Conservation (phyloP, 2,888 invertebrate genomes). For the Nipponacmea schrenckii region DNA sequence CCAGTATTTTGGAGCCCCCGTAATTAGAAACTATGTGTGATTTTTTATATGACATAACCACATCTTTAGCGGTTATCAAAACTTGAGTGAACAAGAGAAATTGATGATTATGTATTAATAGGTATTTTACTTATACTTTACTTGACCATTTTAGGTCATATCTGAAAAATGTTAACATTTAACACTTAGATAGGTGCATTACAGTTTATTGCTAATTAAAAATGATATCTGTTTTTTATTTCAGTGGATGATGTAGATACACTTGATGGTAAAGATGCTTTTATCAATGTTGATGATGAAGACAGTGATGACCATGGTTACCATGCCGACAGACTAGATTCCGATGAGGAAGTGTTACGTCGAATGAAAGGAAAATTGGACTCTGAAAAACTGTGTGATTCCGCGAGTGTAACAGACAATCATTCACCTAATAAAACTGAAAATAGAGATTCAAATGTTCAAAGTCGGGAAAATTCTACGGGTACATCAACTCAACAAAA, state of each 20-base stretch:
- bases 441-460: not conserved
- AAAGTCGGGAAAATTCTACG: not conserved
- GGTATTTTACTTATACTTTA: too few relatives aligned
- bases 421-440: conserved; percentile 4
- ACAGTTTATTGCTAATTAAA: too few relatives aligned
- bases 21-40: too few relatives aligned
- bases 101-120: too few relatives aligned
- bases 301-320: conserved; percentile 26
- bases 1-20: too few relatives aligned
- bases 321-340: conserved; percentile 7
- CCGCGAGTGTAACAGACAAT: conserved; percentile 8
- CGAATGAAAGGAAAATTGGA: conserved; percentile 3
- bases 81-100: too few relatives aligned
- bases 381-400: conserved; percentile 14
- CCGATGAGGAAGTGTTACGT: conserved; percentile 10
- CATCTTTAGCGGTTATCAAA: too few relatives aligned
- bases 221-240: not conserved
- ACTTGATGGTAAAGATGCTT: conserved; percentile 23
- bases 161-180: too few relatives aligned
- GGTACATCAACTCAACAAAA: not conserved
- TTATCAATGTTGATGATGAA: conserved; percentile 32
- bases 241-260: conserved; percentile 3
- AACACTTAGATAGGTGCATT: too few relatives aligned
- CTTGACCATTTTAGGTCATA: too few relatives aligned
- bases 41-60: too few relatives aligned